Conservation (phyloP, 2,113 vertebrate species). For the Symphodus melops region DNA sequence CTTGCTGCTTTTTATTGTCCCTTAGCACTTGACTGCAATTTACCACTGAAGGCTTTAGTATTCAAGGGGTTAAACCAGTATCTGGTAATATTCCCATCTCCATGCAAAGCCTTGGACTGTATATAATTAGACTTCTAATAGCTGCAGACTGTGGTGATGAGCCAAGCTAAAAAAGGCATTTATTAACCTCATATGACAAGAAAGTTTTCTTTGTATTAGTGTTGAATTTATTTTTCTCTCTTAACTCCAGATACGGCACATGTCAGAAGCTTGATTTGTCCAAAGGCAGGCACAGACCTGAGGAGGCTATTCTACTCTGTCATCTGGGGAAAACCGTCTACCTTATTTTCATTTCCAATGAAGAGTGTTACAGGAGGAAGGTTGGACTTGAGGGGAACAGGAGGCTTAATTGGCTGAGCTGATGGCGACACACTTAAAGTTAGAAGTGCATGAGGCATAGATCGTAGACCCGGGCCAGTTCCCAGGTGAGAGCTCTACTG, state of each 20-base stretch:
- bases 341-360: slow-evolving; percentile 74
- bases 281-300: slow-evolving; percentile 29
- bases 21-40: slow-evolving; percentile 55
- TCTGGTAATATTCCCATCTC: slow-evolving; percentile 40
- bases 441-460: slow-evolving; percentile 80
- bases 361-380: slow-evolving; percentile 58
- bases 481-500: slow-evolving; percentile 78
- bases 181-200: slow-evolving; percentile 46
- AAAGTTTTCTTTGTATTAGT: slow-evolving; percentile 18
- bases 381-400: slow-evolving; percentile 63
- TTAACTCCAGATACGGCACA: slow-evolving; percentile 50
- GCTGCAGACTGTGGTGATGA: slow-evolving; percentile 15
- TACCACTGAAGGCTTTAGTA: slow-evolving; percentile 48
- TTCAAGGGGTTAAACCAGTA: slow-evolving; percentile 50
- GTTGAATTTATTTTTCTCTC: slow-evolving; percentile 38
- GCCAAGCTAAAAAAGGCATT: slow-evolving; percentile 14
- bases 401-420: slow-evolving; percentile 82
- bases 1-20: slow-evolving; percentile 19
- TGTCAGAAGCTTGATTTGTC: slow-evolving; percentile 45
- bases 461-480: slow-evolving; percentile 75
- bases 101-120: slow-evolving; percentile 29
- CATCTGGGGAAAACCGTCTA: slow-evolving; percentile 48
- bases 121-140: slow-evolving; percentile 58
- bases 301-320: slow-evolving; percentile 30
- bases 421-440: slow-evolving; percentile 79